phyloP scores from a whole-genome alignment of 2,888 invertebrate species.

The Drosophila meridiana region DNA sequence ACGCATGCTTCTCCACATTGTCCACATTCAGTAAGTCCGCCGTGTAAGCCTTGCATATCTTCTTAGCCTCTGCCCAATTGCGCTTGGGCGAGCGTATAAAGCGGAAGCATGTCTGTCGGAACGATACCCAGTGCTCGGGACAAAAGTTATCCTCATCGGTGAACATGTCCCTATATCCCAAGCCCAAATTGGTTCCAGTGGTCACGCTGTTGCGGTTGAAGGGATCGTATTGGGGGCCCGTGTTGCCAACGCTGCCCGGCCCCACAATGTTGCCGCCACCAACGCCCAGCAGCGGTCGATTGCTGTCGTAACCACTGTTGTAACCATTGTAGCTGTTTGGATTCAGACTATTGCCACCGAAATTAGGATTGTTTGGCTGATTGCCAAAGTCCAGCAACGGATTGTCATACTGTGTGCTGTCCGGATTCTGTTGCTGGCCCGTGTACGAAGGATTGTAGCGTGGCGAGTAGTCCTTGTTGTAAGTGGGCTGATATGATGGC shows the following conservation, averaged over 20 bases:
- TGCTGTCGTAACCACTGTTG: constrained; percentile 40
- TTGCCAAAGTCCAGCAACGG: constrained; percentile 74
- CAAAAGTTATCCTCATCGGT: constrained; percentile 86
- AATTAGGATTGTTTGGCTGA: constrained; percentile 53
- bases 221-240: constrained; percentile 76
- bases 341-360: constrained; percentile 37
- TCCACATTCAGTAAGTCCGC: constrained; percentile 93
- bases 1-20: constrained; percentile 94
- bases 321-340: constrained; percentile 58
- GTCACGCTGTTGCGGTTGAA: constrained; percentile 72
- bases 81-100: constrained; percentile 95
- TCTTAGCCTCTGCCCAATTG: constrained; percentile 91
- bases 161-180: constrained; percentile 72
- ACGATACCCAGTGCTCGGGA: constrained; percentile 94
- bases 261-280: constrained; percentile 48
- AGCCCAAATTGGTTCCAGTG: constrained; percentile 26
- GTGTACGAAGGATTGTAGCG: constrained; percentile 83
- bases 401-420: constrained; percentile 76
- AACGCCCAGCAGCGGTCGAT: constrained; percentile 40
- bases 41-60: constrained; percentile 93
- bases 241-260: constrained; percentile 43
- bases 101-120: constrained; percentile 93
- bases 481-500: constrained; percentile 73
- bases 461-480: constrained; percentile 81
- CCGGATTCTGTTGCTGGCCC: constrained; percentile 66